phyloP scores from a whole-genome alignment of 2,797 vertebrate genomes.

The Remorina albescens region DNA sequence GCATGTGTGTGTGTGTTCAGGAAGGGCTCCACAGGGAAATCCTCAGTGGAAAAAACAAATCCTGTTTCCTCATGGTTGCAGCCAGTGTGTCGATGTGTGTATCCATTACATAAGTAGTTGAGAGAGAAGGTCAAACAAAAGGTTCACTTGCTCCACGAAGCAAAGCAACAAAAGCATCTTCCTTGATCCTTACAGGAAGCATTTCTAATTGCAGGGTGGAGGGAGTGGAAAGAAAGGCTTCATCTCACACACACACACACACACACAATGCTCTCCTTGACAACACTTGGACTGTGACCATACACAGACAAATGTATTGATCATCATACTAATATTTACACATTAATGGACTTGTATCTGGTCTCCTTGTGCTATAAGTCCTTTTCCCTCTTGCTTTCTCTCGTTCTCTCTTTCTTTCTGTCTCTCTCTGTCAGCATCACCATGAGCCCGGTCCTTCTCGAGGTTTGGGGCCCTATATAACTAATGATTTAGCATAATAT shows the following conservation, averaged over 20 bases:
- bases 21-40: slow-evolving; percentile 43
- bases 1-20: slow-evolving; percentile 42
- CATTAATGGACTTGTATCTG: too few species aligned
- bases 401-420: too few species aligned
- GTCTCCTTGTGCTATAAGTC: too few species aligned
- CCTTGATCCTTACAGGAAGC: slow-evolving; percentile 58
- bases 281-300: neutral
- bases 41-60: slow-evolving; percentile 59
- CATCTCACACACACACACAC: too few species aligned
- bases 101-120: slow-evolving; percentile 62
- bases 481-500: too few species aligned
- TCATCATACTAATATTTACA: too few species aligned
- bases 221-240: too few species aligned
- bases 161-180: slow-evolving; percentile 26
- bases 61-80: slow-evolving; percentile 61
- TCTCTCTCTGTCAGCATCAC: too few species aligned
- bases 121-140: slow-evolving; percentile 55
- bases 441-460: too few species aligned
- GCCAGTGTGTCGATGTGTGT: slow-evolving; percentile 19
- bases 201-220: slow-evolving; percentile 4
- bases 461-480: too few species aligned
- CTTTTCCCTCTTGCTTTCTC: too few species aligned
- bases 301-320: too few species aligned
- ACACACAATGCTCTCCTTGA: neutral
- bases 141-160: neutral